Evolutionary conservation across 2,888 invertebrate genomes (phyloP).

Genomic region (Ochropleura plecta): DNA sequence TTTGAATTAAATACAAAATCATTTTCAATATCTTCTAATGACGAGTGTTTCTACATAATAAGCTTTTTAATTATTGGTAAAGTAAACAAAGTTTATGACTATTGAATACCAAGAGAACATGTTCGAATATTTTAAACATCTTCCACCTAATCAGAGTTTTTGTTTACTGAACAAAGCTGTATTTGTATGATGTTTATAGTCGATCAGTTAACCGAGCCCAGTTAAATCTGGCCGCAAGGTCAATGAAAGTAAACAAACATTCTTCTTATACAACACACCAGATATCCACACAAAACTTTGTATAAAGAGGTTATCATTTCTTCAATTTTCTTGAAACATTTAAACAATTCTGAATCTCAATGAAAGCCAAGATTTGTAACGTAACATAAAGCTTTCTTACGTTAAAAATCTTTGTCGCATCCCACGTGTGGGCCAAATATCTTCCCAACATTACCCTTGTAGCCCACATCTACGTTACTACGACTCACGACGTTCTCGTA

Average conservation of each 20-base stretch:
- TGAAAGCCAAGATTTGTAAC: conserved; percentile 2
- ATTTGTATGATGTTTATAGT: not conserved
- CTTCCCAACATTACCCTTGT: conserved; percentile 32
- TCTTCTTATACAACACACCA: conserved; percentile 18
- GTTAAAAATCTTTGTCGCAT: conserved; percentile 5
- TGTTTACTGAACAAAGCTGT: not conserved
- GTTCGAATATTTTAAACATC: not conserved
- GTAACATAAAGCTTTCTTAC: conserved; percentile 5
- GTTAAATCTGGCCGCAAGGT: conserved; percentile 42
- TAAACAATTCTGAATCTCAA: conserved; percentile 28
- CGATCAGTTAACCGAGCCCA: conserved; percentile 12
- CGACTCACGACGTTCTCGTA: conserved; percentile 72
- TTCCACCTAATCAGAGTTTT: not conserved
- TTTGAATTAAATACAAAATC: not conserved
- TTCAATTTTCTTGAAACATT: conserved; percentile 9
- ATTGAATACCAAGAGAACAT: not conserved
- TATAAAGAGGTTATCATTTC: not conserved
- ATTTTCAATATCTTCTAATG: not conserved
- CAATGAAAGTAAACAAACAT: conserved; percentile 47
- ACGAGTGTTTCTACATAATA: not conserved
- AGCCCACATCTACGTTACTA: conserved; percentile 64
- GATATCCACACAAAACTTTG: not conserved
- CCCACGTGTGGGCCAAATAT: conserved; percentile 27
- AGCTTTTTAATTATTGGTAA: not conserved
- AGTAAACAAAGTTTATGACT: not conserved